Evolutionary conservation across 2,888 invertebrate genomes (phyloP).

Genomic region (Polyommatus icarus): DNA sequence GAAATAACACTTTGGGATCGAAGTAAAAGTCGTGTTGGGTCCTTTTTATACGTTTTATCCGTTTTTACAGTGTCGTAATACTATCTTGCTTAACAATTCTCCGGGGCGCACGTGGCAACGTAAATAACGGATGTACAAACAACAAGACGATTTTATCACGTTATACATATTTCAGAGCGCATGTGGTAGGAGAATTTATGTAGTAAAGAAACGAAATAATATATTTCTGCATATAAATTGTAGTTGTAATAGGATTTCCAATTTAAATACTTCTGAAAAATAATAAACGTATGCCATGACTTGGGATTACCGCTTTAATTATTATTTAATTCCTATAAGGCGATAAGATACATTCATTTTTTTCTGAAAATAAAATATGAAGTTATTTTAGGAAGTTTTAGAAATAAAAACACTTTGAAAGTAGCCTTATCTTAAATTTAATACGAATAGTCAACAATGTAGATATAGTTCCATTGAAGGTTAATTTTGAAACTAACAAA

Average conservation of each 20-base stretch:
- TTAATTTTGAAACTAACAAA: neutral
- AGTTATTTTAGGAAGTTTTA: no score
- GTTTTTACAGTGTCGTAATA: conserved; percentile 65
- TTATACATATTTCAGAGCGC: neutral
- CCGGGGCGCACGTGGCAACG: conserved; percentile 7
- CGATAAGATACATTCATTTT: no score
- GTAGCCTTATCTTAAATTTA: no score
- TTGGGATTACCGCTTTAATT: no score
- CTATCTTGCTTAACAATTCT: conserved; percentile 47
- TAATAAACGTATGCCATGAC: no score
- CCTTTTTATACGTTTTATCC: conserved; percentile 59
- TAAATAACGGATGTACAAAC: conserved; percentile 23
- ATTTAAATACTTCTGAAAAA: no score
- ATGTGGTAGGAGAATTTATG: conserved; percentile 4
- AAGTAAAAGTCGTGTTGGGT: conserved; percentile 63
- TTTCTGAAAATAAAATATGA: no score
- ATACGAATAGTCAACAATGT: neutral
- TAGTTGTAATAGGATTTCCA: no score
- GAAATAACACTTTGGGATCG: conserved; percentile 41
- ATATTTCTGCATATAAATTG: neutral
- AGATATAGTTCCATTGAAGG: neutral
- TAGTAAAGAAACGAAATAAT: neutral
- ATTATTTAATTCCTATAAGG: no score
- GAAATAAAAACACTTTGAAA: no score
- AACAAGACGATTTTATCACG: conserved; percentile 13